phyloP scores from a whole-genome alignment of 2,888 invertebrate genomes.

The Pandemis cinnamomeana region DNA sequence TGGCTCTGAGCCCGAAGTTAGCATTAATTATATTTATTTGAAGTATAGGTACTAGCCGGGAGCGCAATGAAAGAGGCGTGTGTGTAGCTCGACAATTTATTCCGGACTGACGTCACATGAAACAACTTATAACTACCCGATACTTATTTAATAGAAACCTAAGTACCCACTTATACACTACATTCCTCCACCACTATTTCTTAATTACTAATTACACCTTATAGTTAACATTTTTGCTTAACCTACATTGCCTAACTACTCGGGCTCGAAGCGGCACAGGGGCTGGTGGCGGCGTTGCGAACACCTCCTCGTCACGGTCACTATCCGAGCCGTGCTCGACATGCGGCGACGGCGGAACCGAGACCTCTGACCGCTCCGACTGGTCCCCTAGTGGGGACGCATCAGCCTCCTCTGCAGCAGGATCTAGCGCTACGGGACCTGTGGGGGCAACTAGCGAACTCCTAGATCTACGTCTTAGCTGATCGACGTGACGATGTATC shows the following conservation, averaged over 20 bases:
- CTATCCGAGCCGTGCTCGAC: not conserved
- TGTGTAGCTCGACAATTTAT: too few species aligned
- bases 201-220: not conserved
- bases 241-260: conserved; percentile 1
- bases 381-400: not conserved
- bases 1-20: too few species aligned
- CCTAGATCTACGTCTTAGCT: conserved; percentile 1
- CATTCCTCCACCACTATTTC: too few species aligned
- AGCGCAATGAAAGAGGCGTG: too few species aligned
- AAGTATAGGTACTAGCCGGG: too few species aligned
- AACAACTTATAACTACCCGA: too few species aligned
- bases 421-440: not conserved
- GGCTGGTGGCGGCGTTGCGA: not conserved
- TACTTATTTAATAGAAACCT: too few species aligned
- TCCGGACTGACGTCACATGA: too few species aligned
- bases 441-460: not conserved
- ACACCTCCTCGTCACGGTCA: too few species aligned
- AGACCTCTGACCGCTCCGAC: not conserved
- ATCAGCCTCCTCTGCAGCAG: not conserved
- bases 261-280: not conserved
- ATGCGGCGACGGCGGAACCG: not conserved
- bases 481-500: conserved; percentile 2
- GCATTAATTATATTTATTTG: too few species aligned
- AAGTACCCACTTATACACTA: too few species aligned
- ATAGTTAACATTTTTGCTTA: conserved; percentile 3